Conservation (phyloP, 2,888 invertebrate species). For the Drosophila gaucha region DNA sequence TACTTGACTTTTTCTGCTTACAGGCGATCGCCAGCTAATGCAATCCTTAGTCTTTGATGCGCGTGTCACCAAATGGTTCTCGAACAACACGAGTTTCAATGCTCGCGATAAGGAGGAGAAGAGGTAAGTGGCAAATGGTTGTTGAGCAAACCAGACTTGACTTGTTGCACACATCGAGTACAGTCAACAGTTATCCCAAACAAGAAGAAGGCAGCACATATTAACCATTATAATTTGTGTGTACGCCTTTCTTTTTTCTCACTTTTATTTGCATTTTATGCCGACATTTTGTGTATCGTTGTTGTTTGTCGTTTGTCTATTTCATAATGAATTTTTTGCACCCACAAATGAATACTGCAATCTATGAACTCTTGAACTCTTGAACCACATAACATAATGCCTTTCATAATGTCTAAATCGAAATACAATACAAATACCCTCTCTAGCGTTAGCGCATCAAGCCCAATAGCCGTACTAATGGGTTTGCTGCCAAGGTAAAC, state of each 20-base stretch:
- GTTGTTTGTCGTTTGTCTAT: slow-evolving; percentile 48
- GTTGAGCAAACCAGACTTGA: slow-evolving; percentile 37
- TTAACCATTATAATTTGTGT: slow-evolving; percentile 72
- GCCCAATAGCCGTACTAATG: slow-evolving; percentile 96
- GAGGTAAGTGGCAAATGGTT: slow-evolving; percentile 86
- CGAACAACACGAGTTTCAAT: slow-evolving; percentile 90
- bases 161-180: slow-evolving; percentile 60
- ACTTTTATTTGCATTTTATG: slow-evolving; percentile 72
- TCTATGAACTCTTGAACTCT: slow-evolving; percentile 55
- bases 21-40: slow-evolving; percentile 94
- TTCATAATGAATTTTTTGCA: slow-evolving; percentile 61
- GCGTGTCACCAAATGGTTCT: slow-evolving; percentile 94
- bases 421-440: slow-evolving; percentile 67
- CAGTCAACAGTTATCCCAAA: slow-evolving; percentile 57
- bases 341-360: slow-evolving; percentile 65
- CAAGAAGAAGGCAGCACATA: slow-evolving; percentile 48
- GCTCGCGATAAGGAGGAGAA: slow-evolving; percentile 88
- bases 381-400: slow-evolving; percentile 70
- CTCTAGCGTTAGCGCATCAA: slow-evolving; percentile 90
- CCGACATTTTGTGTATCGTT: slow-evolving; percentile 53
- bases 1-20: slow-evolving; percentile 62
- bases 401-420: slow-evolving; percentile 60
- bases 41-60: slow-evolving; percentile 95
- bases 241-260: slow-evolving; percentile 68
- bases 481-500: slow-evolving; percentile 97